Conservation (phyloP, 2,888 invertebrate species). For the Pantelozetes paolii region DNA sequence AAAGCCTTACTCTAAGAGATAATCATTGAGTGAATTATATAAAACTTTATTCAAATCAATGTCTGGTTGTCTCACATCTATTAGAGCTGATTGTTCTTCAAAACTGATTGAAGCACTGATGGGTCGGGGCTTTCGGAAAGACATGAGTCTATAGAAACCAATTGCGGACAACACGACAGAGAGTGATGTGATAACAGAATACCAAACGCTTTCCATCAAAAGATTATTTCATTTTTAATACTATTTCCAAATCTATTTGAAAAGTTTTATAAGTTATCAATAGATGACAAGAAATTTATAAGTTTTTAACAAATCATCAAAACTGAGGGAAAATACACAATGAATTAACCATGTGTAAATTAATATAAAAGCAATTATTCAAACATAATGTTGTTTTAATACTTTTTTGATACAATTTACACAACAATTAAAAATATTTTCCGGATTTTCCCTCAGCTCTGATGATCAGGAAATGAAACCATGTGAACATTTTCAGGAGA, state of each 20-base stretch:
- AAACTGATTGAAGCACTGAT: slow-evolving; percentile 1
- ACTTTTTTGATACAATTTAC: too few species aligned
- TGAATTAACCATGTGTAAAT: too few species aligned
- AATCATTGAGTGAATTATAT: not conserved
- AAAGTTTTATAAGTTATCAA: too few species aligned
- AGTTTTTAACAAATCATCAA: too few species aligned
- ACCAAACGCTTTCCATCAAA: not conserved
- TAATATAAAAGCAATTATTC: too few species aligned
- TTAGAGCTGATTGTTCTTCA: not conserved
- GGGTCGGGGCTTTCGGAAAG: slow-evolving; percentile 12
- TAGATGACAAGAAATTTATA: too few species aligned
- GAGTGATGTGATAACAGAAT: not conserved
- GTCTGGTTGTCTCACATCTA: not conserved
- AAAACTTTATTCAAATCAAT: not conserved
- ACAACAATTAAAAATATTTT: too few species aligned
- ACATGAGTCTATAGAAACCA: not conserved
- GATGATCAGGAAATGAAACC: too few species aligned
- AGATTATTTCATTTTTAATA: not conserved
- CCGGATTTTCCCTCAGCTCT: too few species aligned
- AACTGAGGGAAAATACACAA: too few species aligned
- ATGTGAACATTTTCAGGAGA: too few species aligned
- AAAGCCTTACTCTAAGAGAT: not conserved
- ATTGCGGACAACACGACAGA: not conserved
- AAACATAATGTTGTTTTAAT: too few species aligned
- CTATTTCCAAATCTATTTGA: not conserved